Evolutionary conservation across 2,888 invertebrate genomes (phyloP).

Genomic region (Corbicula japonica): DNA sequence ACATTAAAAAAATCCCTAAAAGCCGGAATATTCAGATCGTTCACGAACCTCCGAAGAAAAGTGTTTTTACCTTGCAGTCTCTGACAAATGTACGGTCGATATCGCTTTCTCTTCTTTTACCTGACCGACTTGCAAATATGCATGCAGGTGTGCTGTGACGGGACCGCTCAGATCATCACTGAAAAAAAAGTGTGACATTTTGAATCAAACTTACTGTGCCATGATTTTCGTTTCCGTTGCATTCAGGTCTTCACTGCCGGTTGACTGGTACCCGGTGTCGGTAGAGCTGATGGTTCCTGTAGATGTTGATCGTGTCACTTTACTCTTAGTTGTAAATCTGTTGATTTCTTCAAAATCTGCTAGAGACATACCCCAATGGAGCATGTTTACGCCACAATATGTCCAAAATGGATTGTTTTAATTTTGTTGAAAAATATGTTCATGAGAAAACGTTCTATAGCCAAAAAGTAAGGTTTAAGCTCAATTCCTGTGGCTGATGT

Average conservation of each 20-base stretch:
- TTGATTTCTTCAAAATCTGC: no score
- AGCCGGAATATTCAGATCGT: slow-evolving; percentile 14
- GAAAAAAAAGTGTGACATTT: background rate
- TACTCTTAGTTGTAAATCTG: no score
- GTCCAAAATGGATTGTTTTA: no score
- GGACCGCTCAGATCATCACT: slow-evolving; percentile 19
- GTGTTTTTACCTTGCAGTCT: slow-evolving; percentile 37
- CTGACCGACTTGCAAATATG: background rate
- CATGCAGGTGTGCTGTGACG: slow-evolving; percentile 51
- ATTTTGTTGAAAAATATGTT: no score
- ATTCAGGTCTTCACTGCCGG: background rate
- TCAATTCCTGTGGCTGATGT: no score
- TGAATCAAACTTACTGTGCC: no score
- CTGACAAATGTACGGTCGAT: no score
- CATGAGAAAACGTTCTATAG: no score
- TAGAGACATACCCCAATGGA: no score
- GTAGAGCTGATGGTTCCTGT: slow-evolving; percentile 25
- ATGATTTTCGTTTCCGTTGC: background rate
- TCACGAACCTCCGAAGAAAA: slow-evolving; percentile 43
- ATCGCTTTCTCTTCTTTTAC: slow-evolving; percentile 5
- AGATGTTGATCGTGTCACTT: slow-evolving; percentile 35
- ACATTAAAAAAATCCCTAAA: no score
- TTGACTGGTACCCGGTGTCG: slow-evolving; percentile 3
- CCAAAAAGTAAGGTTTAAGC: no score
- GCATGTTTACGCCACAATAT: no score